phyloP scores from a whole-genome alignment of 2,113 vertebrate species.

The Brachypteracias leptosomus region DNA sequence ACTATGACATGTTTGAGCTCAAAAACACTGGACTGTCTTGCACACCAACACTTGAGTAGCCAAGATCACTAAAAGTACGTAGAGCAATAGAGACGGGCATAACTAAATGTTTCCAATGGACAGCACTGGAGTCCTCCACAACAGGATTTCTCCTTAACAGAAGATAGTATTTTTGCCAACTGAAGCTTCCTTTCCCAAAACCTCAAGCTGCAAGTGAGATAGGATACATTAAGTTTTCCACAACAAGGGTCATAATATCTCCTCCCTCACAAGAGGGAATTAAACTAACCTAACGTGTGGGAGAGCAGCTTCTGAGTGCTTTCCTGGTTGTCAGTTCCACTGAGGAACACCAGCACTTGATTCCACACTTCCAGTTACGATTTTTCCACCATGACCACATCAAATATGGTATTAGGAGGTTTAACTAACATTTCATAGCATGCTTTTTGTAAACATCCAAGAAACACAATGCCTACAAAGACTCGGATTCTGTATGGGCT shows the following conservation, averaged over 20 bases:
- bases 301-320: not conserved
- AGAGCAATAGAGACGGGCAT: not conserved
- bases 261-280: not conserved
- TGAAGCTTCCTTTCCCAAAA: not conserved
- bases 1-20: not conserved
- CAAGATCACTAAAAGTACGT: not conserved
- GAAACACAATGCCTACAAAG: not conserved
- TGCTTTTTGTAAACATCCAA: not conserved
- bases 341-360: not conserved
- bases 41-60: not conserved
- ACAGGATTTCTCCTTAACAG: not conserved
- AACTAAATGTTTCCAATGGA: not conserved
- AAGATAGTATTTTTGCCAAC: not conserved
- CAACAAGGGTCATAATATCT: not conserved
- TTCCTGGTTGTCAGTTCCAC: not conserved
- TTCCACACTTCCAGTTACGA: not conserved
- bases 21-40: not conserved
- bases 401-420: rapidly evolving
- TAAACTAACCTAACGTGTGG: not conserved
- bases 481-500: not conserved
- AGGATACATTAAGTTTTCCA: not conserved
- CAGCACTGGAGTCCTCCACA: not conserved
- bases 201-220: not conserved
- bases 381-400: not conserved
- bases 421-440: not conserved